A percentile compares a stretch with the other conserved stretches of the same genome.
Conservation (phyloP, 2,113 vertebrate genomes). For the Cochlearius cochlearius region DNA sequence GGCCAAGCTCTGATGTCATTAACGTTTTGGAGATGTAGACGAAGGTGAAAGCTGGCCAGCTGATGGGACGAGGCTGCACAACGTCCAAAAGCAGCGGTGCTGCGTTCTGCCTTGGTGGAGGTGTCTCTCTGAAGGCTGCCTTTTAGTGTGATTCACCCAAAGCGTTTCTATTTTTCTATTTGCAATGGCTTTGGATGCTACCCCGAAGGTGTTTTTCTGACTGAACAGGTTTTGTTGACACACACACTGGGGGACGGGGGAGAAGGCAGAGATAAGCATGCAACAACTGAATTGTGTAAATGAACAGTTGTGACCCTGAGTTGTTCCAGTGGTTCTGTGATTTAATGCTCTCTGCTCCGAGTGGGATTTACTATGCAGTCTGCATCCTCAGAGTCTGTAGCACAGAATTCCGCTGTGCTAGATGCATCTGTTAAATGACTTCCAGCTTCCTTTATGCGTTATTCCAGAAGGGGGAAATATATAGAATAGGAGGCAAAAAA, state of each 20-base stretch:
- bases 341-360: not conserved
- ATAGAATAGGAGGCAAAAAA: not conserved
- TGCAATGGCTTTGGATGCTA: not conserved
- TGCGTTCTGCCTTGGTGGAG: not conserved
- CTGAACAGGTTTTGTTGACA: not conserved
- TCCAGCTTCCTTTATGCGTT: not conserved
- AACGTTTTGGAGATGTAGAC: not conserved
- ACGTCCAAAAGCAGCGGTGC: rapidly evolving
- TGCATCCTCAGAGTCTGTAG: not conserved
- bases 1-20: not conserved
- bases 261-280: not conserved
- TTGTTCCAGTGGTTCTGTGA: not conserved
- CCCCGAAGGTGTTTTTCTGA: not conserved
- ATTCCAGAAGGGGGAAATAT: not conserved
- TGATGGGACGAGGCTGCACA: not conserved
- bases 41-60: not conserved
- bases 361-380: not conserved
- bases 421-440: not conserved
- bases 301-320: not conserved
- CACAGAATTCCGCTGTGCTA: not conserved
- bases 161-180: not conserved
- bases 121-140: not conserved
- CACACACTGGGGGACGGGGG: not conserved
- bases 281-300: not conserved
- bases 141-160: not conserved